Conservation (phyloP, 2,113 vertebrate species). For the Galeopterus variegatus region DNA sequence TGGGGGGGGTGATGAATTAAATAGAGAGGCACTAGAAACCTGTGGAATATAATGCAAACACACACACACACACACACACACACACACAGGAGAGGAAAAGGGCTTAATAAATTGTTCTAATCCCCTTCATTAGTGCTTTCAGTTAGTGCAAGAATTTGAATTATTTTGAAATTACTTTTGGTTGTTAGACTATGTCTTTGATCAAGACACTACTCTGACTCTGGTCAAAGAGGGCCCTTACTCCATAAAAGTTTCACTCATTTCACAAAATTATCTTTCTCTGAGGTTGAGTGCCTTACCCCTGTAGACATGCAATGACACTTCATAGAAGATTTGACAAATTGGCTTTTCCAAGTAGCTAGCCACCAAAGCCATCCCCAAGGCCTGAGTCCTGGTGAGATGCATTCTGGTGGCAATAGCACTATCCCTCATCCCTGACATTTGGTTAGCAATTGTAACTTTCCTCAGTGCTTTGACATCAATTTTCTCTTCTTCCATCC, state of each 20-base stretch:
- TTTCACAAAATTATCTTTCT: constrained; percentile 65
- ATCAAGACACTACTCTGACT: constrained; percentile 38
- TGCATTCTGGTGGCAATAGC: constrained; percentile 49
- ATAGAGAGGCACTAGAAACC: not conserved
- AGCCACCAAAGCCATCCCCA: constrained; percentile 40
- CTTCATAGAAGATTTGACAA: constrained; percentile 63
- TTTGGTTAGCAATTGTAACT: constrained; percentile 69
- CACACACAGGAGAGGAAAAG: not conserved
- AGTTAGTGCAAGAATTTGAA: constrained; percentile 18
- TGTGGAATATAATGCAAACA: not conserved
- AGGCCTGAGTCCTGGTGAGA: constrained; percentile 44
- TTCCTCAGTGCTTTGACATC: constrained; percentile 52
- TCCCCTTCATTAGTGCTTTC: constrained; percentile 18
- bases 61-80: not conserved
- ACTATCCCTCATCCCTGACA: constrained; percentile 56
- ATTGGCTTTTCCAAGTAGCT: constrained; percentile 65
- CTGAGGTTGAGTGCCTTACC: constrained; percentile 52
- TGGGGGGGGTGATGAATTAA: not conserved
- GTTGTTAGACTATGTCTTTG: constrained; percentile 21
- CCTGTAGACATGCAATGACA: constrained; percentile 58
- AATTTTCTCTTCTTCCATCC: constrained; percentile 51
- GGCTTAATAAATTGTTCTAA: constrained; percentile 26
- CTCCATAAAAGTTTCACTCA: constrained; percentile 51
- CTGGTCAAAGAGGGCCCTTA: not conserved
- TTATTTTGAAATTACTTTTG: constrained; percentile 67